Conservation (phyloP, 2,113 vertebrate genomes). For the Labrus mixtus region DNA sequence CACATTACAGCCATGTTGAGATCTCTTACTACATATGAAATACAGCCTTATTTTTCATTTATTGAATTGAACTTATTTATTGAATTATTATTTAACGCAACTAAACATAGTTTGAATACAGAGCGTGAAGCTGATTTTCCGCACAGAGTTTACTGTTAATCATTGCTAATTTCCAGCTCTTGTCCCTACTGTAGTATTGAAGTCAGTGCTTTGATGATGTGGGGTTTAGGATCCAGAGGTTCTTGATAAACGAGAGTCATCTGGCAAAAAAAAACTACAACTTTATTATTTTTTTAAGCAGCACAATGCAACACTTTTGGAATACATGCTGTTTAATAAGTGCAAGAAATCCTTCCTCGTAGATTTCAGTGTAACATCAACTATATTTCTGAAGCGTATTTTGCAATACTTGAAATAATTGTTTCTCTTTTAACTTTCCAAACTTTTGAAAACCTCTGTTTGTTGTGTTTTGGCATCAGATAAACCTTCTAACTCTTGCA, state of each 20-base stretch:
- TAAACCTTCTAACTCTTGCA: background rate
- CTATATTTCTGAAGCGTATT: constrained; percentile 10
- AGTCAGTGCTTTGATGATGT: no score
- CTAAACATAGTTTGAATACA: no score
- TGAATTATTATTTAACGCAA: background rate
- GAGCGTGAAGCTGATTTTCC: no score
- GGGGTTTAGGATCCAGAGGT: background rate
- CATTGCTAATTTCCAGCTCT: no score
- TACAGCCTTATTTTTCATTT: background rate
- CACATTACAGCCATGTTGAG: background rate
- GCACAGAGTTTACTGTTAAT: no score
- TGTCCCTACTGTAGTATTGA: no score
- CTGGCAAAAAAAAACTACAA: background rate
- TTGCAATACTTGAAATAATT: background rate
- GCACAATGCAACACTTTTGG: background rate
- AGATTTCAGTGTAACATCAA: background rate
- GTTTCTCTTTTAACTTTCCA: constrained; percentile 14
- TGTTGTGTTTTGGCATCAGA: background rate
- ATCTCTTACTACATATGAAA: background rate
- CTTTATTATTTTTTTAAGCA: background rate
- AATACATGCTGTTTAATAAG: no score
- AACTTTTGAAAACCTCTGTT: background rate
- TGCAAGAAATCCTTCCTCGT: background rate
- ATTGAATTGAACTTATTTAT: no score
- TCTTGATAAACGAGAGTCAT: background rate